Conservation (phyloP, 2,888 invertebrate species). For the Arctia plantaginis region DNA sequence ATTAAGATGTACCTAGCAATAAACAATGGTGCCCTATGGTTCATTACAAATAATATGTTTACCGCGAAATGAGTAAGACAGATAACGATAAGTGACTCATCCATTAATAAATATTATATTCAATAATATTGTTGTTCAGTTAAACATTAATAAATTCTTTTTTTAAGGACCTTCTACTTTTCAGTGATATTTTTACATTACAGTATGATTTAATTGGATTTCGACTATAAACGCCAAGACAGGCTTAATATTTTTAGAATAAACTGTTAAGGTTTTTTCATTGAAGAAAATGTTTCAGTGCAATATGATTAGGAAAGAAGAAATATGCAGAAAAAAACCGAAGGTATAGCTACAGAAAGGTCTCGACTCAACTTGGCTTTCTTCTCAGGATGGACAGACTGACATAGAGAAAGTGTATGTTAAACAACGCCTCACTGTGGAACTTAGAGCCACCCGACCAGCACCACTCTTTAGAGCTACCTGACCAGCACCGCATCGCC, state of each 20-base stretch:
- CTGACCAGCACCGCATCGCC: no score
- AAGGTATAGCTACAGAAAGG: no score
- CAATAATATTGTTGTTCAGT: slow-evolving; percentile 1
- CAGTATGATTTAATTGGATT: not conserved
- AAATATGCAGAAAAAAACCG: no score
- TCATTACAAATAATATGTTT: slow-evolving; percentile 16
- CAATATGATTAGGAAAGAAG: no score
- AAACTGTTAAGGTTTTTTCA: not conserved
- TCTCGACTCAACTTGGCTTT: no score
- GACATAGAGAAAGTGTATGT: no score
- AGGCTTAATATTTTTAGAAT: not conserved
- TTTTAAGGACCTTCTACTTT: not conserved
- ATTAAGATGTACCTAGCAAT: slow-evolving; percentile 7
- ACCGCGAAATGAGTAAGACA: slow-evolving; percentile 38
- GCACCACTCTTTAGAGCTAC: no score
- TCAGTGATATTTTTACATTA: not conserved
- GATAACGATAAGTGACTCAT: slow-evolving; percentile 27
- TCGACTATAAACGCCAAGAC: not conserved
- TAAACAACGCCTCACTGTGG: no score
- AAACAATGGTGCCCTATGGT: slow-evolving; percentile 14
- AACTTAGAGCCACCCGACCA: no score
- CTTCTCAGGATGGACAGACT: no score
- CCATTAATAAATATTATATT: slow-evolving; percentile 9
- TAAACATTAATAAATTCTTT: not conserved
- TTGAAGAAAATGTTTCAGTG: no score